Conservation (phyloP, 1,140 invertebrate genomes). For the Muscidifurax raptorellus region DNA sequence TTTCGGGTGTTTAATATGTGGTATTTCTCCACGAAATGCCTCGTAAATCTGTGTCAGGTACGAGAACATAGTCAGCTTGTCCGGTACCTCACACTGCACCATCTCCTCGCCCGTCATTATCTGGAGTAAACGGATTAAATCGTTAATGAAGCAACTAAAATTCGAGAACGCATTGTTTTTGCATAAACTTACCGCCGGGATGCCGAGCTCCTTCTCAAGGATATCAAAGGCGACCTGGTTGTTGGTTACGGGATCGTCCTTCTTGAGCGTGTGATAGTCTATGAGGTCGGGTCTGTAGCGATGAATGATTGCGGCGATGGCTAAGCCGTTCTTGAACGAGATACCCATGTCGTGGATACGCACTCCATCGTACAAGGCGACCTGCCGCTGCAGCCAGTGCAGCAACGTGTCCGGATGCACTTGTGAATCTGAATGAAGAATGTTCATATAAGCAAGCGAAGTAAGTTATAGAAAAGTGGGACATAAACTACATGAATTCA, state of each 20-base stretch:
- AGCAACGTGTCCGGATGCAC: conserved; percentile 85
- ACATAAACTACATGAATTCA: too few species aligned
- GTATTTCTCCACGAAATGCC: conserved; percentile 88
- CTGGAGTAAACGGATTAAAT: conserved; percentile 63
- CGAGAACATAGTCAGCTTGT: conserved; percentile 86
- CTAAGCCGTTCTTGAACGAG: conserved; percentile 86
- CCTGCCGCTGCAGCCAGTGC: conserved; percentile 86
- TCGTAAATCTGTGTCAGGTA: conserved; percentile 94
- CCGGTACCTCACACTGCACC: conserved; percentile 81
- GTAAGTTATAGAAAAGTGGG: too few species aligned
- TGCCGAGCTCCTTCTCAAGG: conserved; percentile 85
- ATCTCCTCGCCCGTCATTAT: conserved; percentile 90
- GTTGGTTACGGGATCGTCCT: conserved; percentile 81
- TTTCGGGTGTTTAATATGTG: conserved; percentile 86
- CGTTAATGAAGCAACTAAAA: conserved; percentile 41
- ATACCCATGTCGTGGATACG: conserved; percentile 81
- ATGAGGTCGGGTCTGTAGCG: conserved; percentile 93
- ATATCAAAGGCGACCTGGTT: conserved; percentile 90
- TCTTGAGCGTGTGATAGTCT: conserved; percentile 82
- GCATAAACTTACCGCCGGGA: conserved; percentile 79
- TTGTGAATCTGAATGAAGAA: conserved; percentile 76
- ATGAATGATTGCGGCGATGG: conserved; percentile 89
- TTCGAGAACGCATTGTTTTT: neutral
- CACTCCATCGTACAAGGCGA: conserved; percentile 81
- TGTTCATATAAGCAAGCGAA: too few species aligned